Base-by-base conservation (phyloP, 2,113 vertebrate genomes). In the Prunella fulvescens region DNA sequence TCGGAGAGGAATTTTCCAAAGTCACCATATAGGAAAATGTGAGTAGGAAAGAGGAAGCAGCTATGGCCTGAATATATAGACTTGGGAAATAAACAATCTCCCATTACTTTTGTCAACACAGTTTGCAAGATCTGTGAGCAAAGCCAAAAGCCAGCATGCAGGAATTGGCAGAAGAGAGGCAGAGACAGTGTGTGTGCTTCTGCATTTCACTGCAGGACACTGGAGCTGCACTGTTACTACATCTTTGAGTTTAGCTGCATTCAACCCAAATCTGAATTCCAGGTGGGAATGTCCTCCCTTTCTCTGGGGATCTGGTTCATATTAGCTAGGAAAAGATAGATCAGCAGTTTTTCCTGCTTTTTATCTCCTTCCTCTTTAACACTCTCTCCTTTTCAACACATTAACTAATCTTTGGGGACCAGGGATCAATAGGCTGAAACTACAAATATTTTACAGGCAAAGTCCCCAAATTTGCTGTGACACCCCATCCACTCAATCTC, bases 1-100 rank as follows among this genome's bases (percentile, higher is more conserved):
- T 69, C 8, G 0, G 93, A 96, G 95, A 97, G 95, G 96, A 97
- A 97, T 96, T 97, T 96, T 97, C 97, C 96, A 92, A 96, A 96
- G 94, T 92, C 84, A 96, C 95, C 95, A 96, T 97, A 96, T 96
- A 96, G 96, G 90, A 97, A 98, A 97, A 96, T 95, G 81, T 89
- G 90, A 93, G 83, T 48, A 94, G 95, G 77, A 80, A 95, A 81
- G 54, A 93, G 88, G 91, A 93, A 95, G 83, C 89, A 92, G 90
- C 91, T 96, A 92, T 79, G 74, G 85, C 58, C 87, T 82, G 79
- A 93, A 93, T 81, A 92, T 88, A 94, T 94, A 94, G 90, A 45
- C 65, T 61, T 77, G 62, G 62, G 51, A 62, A 95, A 95, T 77
- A 87, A 96, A 93, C 86, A 94, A 80, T 69, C 60, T 92, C 69